phyloP scores from a whole-genome alignment of 2,797 vertebrate genomes.

The Meda fulgida region DNA sequence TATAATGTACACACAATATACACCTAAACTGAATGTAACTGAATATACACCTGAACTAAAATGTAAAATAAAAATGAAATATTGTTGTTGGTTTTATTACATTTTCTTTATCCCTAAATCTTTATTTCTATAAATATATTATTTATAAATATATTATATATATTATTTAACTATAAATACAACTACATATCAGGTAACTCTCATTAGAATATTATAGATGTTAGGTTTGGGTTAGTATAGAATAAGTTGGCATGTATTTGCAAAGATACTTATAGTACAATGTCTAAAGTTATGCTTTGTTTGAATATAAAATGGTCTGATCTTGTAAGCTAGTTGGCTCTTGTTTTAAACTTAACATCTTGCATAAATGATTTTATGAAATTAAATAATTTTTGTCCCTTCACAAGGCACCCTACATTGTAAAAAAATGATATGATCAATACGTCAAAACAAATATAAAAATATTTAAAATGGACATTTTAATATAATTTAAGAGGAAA shows the following conservation, averaged over 20 bases:
- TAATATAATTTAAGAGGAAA: neutral
- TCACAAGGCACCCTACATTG: neutral
- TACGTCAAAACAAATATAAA: neutral
- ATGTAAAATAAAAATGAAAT: no score
- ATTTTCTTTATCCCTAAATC: no score
- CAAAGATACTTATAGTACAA: neutral
- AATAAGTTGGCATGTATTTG: no score
- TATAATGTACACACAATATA: neutral
- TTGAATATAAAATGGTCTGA: neutral
- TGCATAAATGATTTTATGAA: neutral
- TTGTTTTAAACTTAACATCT: neutral
- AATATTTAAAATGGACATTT: no score
- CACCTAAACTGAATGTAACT: no score
- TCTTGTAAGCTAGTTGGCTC: neutral
- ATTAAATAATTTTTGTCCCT: neutral
- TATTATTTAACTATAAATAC: no score
- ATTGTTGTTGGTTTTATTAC: neutral
- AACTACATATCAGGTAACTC: no score
- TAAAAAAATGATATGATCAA: neutral
- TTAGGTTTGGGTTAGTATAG: no score
- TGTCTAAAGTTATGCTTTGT: neutral
- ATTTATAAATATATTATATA: no score
- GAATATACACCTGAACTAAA: no score
- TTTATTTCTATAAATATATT: no score
- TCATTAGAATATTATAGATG: no score